These are phyloP conservation scores for Pygoscelis antarcticus DNA, from an alignment of 2,113 vertebrate species.

Conservation along the genomic window DNA sequence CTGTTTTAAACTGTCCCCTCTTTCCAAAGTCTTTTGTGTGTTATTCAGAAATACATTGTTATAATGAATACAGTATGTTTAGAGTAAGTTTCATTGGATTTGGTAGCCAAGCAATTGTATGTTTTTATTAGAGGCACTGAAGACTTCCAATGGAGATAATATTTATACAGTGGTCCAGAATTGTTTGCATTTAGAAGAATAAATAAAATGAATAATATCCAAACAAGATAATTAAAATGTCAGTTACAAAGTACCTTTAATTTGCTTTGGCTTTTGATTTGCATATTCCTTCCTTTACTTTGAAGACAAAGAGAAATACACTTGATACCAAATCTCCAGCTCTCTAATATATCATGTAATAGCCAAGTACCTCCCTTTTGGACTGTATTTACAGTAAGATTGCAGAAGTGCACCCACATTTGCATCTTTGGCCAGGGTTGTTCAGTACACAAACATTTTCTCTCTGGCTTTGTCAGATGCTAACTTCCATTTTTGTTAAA, in stretches of 20 bases:
- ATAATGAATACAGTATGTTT: slow-evolving; percentile 68
- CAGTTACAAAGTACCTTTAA: slow-evolving; percentile 70
- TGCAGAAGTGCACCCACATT: neutral
- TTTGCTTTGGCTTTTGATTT: slow-evolving; percentile 67
- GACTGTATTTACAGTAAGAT: slow-evolving; percentile 22
- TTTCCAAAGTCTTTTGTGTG: slow-evolving; percentile 68
- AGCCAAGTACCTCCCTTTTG: neutral
- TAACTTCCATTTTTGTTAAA: neutral
- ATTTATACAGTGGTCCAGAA: slow-evolving; percentile 65
- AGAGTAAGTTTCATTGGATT: slow-evolving; percentile 67
- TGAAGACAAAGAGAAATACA: slow-evolving; percentile 58
- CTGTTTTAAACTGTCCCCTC: slow-evolving; percentile 47
- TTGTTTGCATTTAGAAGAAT: slow-evolving; percentile 74
- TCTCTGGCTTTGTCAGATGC: neutral
- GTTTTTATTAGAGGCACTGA: slow-evolving; percentile 68
- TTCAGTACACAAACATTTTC: neutral
- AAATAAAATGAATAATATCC: slow-evolving; percentile 77
- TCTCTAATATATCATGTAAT: neutral
- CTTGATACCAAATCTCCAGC: slow-evolving; percentile 13
- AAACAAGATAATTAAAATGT: slow-evolving; percentile 79
- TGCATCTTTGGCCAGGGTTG: neutral
- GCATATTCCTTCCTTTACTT: slow-evolving; percentile 56
- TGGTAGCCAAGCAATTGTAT: slow-evolving; percentile 65
- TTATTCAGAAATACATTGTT: slow-evolving; percentile 56
- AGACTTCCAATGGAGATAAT: slow-evolving; percentile 74